Percentiles rank a stretch among this genome's conserved stretches.
These are phyloP conservation scores for Tetraneura akinire DNA, from an alignment of 1,140 invertebrate genomes.

Conservation along the genomic window DNA sequence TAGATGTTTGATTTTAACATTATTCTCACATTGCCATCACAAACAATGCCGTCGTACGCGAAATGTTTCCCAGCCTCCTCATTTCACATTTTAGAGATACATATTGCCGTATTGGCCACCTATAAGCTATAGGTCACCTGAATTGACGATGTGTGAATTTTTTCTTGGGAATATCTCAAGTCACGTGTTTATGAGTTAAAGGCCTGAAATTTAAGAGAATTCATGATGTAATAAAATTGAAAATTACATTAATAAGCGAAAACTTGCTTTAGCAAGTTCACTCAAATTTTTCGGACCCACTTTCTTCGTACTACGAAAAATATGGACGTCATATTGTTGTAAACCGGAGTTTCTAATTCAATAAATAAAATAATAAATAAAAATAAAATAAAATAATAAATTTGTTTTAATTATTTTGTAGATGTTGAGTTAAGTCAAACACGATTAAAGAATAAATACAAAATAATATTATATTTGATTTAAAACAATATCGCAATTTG, in stretches of 20 bases:
- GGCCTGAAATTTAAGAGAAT: not conserved
- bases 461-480: no score
- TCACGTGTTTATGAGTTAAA: not conserved
- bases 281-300: not conserved
- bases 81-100: constrained; percentile 53
- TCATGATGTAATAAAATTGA: not conserved
- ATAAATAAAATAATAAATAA: no score
- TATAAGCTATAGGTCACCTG: constrained; percentile 38
- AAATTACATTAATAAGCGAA: not conserved
- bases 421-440: no score
- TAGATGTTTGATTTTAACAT: constrained; percentile 54
- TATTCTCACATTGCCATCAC: constrained; percentile 51
- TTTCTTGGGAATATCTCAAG: constrained; percentile 1
- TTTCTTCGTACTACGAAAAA: not conserved
- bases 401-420: no score
- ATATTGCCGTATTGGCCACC: constrained; percentile 36
- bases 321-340: no score
- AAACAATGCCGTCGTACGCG: not conserved
- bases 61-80: not conserved
- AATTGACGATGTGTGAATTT: constrained; percentile 1
- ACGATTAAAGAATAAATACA: no score
- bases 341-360: no score
- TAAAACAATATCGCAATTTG: no score
- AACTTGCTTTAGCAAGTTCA: not conserved
- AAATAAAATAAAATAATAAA: no score